A percentile compares a stretch with the other conserved stretches of the same genome.
Evolutionary conservation across 35 echinoderm and acorn worm genomes (phyloP).

Genomic region (Ptychodera flava): DNA sequence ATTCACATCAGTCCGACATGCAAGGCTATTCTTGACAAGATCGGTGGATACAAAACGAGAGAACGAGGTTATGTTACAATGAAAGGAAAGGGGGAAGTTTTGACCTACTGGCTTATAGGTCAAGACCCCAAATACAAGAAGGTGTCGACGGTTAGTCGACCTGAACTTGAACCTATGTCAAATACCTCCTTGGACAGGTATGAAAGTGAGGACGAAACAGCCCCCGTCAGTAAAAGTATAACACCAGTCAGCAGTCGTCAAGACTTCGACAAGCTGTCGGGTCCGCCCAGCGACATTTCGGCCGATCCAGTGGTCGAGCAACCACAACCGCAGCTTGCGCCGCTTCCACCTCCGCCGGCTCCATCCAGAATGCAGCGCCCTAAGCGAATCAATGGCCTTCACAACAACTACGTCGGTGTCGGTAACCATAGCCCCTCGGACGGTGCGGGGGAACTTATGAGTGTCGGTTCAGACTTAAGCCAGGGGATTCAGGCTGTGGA

Average conservation of each 20-base stretch:
- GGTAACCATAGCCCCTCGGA: not conserved
- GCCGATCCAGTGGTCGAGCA: not conserved
- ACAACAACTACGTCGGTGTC: not conserved
- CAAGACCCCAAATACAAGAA: constrained; percentile 46
- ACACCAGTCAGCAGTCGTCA: not conserved
- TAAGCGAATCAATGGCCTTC: not conserved
- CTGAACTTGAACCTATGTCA: not conserved
- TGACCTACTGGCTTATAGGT: constrained; percentile 75
- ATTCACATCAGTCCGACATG: constrained; percentile 75
- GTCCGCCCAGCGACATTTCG: not conserved
- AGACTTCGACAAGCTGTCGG: not conserved
- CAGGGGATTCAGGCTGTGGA: no score
- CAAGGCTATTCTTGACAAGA: constrained; percentile 49
- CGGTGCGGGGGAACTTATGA: not conserved
- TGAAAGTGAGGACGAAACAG: not conserved
- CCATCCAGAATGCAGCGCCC: not conserved
- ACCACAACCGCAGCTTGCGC: not conserved
- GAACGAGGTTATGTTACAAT: constrained; percentile 77
- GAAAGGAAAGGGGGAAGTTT: constrained; percentile 87
- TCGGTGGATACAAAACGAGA: constrained; percentile 58
- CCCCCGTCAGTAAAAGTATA: not conserved
- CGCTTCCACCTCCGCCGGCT: not conserved
- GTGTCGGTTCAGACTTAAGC: no score
- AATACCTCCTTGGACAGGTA: not conserved
- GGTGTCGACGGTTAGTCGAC: not conserved